A percentile compares a stretch with the other conserved stretches of the same genome.
These are phyloP conservation scores for Chrysemys picta DNA, from an alignment of 2,113 vertebrate genomes.

Conservation along the genomic window DNA sequence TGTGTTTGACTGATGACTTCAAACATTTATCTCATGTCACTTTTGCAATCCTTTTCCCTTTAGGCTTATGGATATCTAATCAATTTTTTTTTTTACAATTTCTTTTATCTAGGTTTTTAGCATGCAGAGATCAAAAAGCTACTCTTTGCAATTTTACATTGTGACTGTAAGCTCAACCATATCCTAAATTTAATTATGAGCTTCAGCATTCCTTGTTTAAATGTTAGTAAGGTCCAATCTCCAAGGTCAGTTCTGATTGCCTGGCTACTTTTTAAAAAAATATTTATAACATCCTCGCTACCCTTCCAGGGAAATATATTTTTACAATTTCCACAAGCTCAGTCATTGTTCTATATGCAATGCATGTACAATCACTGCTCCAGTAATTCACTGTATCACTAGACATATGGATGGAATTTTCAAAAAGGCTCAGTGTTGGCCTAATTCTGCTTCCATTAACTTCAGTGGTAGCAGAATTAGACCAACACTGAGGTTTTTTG, in stretches of 20 bases:
- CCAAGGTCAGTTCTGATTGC: not conserved
- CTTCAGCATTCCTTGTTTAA: not conserved
- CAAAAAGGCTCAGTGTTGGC: too few species aligned
- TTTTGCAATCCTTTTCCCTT: not conserved
- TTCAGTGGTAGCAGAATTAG: not conserved
- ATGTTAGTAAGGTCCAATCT: not conserved
- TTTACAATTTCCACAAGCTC: rapidly evolving
- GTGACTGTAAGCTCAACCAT: not conserved
- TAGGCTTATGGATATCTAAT: not conserved
- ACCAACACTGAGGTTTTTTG: rapidly evolving
- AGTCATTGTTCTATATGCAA: rapidly evolving
- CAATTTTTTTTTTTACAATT: not conserved
- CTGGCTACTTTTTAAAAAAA: not conserved
- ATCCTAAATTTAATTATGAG: not conserved
- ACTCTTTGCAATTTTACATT: not conserved
- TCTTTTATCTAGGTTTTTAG: not conserved
- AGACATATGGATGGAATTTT: not conserved
- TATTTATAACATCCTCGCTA: rapidly evolving
- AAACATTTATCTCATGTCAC: not conserved
- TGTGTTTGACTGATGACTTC: not conserved
- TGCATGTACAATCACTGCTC: not conserved
- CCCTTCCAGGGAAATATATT: rapidly evolving
- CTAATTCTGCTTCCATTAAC: not conserved
- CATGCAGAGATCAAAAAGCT: not conserved
- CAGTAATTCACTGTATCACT: not conserved